phyloP scores from a whole-genome alignment of 2,888 invertebrate genomes.

The Drosophila pseudotakahashii region DNA sequence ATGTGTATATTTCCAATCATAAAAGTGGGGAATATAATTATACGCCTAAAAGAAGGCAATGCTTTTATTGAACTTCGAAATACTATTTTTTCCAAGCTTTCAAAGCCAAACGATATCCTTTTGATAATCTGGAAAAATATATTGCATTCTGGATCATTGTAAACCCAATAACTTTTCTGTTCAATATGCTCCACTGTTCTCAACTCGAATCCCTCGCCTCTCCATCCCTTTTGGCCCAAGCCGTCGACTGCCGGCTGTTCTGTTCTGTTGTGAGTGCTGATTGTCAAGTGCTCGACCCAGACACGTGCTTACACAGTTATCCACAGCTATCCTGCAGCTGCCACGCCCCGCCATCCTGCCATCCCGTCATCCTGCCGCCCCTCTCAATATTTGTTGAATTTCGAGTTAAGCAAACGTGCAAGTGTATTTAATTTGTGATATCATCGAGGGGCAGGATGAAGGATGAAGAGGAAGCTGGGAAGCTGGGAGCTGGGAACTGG shows the following conservation, averaged over 20 bases:
- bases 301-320: conserved; percentile 75
- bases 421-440: conserved; percentile 70
- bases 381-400: conserved; percentile 48
- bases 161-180: too few species aligned
- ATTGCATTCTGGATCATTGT: too few species aligned
- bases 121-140: too few species aligned
- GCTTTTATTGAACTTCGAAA: too few species aligned
- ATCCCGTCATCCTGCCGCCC: not conserved
- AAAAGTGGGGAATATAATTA: too few species aligned
- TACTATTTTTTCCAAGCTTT: too few species aligned
- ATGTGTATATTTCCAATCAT: too few species aligned
- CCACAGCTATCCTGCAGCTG: conserved; percentile 32
- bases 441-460: conserved; percentile 25
- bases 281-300: conserved; percentile 75
- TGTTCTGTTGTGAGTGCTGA: conserved; percentile 68
- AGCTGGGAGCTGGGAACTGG: not conserved
- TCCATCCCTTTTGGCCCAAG: conserved; percentile 22
- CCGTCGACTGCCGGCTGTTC: conserved; percentile 43
- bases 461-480: not conserved
- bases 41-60: too few species aligned
- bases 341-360: conserved; percentile 19
- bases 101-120: too few species aligned
- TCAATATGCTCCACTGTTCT: conserved; percentile 15
- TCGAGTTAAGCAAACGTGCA: conserved; percentile 58
- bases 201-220: conserved; percentile 3